These are phyloP conservation scores for Syrrhaptes paradoxus DNA, from an alignment of 2,113 vertebrate genomes.

Conservation along the genomic window DNA sequence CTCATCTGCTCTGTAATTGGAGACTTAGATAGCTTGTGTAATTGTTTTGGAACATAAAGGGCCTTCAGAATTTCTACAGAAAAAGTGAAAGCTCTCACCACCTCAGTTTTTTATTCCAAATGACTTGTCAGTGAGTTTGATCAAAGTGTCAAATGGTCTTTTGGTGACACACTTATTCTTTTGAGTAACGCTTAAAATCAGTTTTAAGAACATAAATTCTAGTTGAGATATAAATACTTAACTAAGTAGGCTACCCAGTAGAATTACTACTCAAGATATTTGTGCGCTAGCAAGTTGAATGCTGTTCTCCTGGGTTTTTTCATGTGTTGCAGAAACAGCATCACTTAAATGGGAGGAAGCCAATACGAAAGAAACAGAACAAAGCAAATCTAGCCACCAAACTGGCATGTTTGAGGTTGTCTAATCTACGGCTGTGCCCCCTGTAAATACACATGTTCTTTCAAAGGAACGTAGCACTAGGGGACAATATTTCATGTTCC, in stretches of 20 bases:
- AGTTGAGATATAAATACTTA: background rate
- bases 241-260: background rate
- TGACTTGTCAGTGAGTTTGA: background rate
- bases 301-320: background rate
- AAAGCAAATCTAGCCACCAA: background rate
- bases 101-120: background rate
- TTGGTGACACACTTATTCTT: background rate
- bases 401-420: background rate
- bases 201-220: background rate
- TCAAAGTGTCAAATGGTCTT: background rate
- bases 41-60: background rate
- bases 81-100: background rate
- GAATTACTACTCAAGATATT: background rate
- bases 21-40: background rate
- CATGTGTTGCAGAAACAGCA: background rate
- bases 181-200: background rate
- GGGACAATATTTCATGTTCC: background rate
- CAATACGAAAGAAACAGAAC: background rate
- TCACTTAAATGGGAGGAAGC: background rate
- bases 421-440: accelerated
- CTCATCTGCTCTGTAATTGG: background rate
- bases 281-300: background rate
- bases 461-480: background rate
- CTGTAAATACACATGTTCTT: background rate
- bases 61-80: background rate